Conservation (phyloP, 35 echinoderm and acorn worm genomes). For the Ptychodera flava region DNA sequence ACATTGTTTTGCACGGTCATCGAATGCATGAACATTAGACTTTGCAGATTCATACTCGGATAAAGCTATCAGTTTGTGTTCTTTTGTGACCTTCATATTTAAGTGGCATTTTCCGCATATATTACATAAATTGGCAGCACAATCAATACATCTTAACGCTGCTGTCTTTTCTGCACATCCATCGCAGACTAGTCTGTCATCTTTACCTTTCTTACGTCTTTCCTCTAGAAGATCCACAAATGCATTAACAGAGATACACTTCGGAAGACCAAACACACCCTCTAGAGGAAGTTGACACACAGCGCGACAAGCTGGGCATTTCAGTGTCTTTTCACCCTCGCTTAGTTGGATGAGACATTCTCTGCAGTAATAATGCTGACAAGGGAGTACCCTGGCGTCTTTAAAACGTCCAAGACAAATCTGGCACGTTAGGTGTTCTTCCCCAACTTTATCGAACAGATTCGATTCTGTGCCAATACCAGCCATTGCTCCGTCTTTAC, state of each 20-base stretch:
- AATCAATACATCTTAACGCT: neutral
- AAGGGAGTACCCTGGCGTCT: neutral
- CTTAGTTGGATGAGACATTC: neutral
- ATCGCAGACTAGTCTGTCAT: neutral
- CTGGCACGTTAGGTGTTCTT: neutral
- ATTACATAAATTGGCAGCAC: neutral
- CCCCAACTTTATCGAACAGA: neutral
- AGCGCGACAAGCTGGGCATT: neutral
- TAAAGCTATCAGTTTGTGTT: neutral
- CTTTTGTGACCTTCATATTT: neutral
- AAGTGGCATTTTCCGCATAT: neutral
- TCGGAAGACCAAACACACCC: neutral
- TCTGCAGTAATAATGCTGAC: neutral
- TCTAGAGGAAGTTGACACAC: neutral
- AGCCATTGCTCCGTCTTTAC: too few species aligned
- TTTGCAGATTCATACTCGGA: neutral
- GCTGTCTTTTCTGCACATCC: neutral
- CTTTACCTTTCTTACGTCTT: neutral
- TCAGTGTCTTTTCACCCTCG: neutral
- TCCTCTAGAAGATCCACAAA: neutral
- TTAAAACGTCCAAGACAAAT: neutral
- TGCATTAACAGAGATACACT: neutral
- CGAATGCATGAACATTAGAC: neutral
- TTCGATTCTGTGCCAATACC: neutral
- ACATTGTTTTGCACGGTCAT: neutral